phyloP scores from a whole-genome alignment of 92 coral and sea anemone genomes.

The Galaxea fascicularis region DNA sequence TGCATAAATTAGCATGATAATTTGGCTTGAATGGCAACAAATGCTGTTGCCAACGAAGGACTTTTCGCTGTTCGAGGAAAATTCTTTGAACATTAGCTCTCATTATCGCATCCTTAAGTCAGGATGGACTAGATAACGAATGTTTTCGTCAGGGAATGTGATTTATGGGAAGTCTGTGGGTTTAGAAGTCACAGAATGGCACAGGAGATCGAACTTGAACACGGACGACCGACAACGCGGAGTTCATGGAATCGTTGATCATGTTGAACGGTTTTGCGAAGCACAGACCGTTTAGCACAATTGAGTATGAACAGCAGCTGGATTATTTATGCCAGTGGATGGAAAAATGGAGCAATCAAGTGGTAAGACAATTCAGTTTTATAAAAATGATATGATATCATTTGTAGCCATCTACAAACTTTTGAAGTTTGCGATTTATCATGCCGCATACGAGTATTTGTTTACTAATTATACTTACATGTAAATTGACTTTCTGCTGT shows the following conservation, averaged over 20 bases:
- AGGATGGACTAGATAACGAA: background rate
- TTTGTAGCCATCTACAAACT: background rate
- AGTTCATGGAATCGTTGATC: constrained; percentile 4
- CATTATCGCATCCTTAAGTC: background rate
- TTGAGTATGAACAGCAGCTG: constrained; percentile 93
- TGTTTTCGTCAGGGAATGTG: background rate
- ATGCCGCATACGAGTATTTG: constrained; percentile 24
- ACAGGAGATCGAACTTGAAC: background rate
- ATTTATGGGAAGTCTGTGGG: background rate
- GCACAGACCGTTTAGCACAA: constrained; percentile 85
- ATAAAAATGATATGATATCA: background rate
- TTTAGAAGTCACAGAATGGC: constrained; percentile 9
- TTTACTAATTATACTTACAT: constrained; percentile 15
- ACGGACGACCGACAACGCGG: constrained; percentile 1
- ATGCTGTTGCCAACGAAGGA: constrained; percentile 36
- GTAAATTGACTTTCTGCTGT: constrained; percentile 18
- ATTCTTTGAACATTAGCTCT: background rate
- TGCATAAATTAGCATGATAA: constrained; percentile 34
- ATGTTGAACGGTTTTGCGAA: constrained; percentile 72
- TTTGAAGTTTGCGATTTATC: background rate
- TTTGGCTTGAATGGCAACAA: constrained; percentile 34
- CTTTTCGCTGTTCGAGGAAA: constrained; percentile 8
- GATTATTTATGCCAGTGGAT: constrained; percentile 95
- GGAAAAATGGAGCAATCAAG: constrained; percentile 87
- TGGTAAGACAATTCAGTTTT: constrained; percentile 65